phyloP scores from a whole-genome alignment of 1,140 invertebrate genomes.

The Chelonus insularis region DNA sequence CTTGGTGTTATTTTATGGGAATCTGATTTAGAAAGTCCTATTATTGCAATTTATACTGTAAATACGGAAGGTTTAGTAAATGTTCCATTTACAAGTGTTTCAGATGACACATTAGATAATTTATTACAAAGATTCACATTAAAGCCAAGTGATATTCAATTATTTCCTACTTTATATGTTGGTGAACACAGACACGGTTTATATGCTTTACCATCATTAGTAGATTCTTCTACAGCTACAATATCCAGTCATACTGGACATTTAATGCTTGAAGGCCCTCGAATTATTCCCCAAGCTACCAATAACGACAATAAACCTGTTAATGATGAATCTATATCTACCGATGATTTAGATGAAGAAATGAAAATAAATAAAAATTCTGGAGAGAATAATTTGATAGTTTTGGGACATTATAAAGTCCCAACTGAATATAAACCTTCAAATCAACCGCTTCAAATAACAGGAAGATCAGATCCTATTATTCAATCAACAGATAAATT shows the following conservation, averaged over 20 bases:
- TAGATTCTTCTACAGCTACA: slow-evolving; percentile 80
- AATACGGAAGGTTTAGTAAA: slow-evolving; percentile 78
- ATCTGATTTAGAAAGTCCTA: slow-evolving; percentile 82
- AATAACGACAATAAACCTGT: slow-evolving; percentile 38
- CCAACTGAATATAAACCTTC: slow-evolving; percentile 56
- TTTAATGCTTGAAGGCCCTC: slow-evolving; percentile 72
- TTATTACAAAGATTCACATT: slow-evolving; percentile 68
- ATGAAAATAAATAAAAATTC: slow-evolving; percentile 39
- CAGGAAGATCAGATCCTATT: slow-evolving; percentile 60
- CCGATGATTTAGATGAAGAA: slow-evolving; percentile 26
- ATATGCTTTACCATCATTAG: slow-evolving; percentile 89
- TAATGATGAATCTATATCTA: neutral
- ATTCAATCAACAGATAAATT: slow-evolving; percentile 38
- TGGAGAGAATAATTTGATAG: slow-evolving; percentile 42
- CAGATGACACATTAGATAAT: slow-evolving; percentile 79
- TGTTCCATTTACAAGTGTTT: slow-evolving; percentile 88
- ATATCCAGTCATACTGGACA: slow-evolving; percentile 68
- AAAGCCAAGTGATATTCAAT: slow-evolving; percentile 71
- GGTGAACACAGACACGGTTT: slow-evolving; percentile 86
- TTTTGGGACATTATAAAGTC: slow-evolving; percentile 76
- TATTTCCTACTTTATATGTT: slow-evolving; percentile 89
- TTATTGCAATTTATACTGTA: slow-evolving; percentile 87
- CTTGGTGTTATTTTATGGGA: slow-evolving; percentile 84
- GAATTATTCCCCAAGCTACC: slow-evolving; percentile 45
- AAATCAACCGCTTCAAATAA: slow-evolving; percentile 61